Evolutionary conservation across 1,140 invertebrate genomes (phyloP), one percentile per base, ranked within the genome.

Genomic region (Drosophila pseudoobscura): DNA sequence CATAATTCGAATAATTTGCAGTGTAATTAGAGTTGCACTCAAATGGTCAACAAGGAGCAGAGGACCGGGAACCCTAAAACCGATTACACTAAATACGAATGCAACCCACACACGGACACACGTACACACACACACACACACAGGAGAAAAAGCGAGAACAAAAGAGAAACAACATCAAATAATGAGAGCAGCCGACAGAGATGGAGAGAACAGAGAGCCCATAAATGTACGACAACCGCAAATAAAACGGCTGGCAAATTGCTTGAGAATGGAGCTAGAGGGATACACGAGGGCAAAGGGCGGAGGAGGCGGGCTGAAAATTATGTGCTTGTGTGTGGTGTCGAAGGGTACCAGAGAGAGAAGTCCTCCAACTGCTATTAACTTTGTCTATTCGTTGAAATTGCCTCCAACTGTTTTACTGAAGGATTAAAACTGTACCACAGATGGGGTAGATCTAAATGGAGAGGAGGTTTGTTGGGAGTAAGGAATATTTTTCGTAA

Each of bases 211-310:
- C 31, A 53, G 24, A 45, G 39, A 55, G 71, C 44, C 71, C 75
- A 71, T 85, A 77, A 85, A 85, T 85, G 80, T 87, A 78, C 80
- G 61, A 87, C 82, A 85, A 85, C 80, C 82, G 82, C 80, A 85
- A 85, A 85, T 85, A 85, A 87, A 87, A 87, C 80, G 82, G 78
- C 65, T 78, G 65, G 83, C 83, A 87, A 87, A 88, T 88, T 87
- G 82, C 55, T 82, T 51, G 45, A 63, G 49, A 44, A 56, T 54
- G 46, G 50, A 69, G 62, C 51, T 55, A 5, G 4, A 15, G n/a
- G 46, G 51, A 50, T 17, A 31, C 44, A 20, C 43, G 15, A 41
- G 44, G 26, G 9, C 31, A 31, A 44, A 31, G n/a, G 35, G 50
- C 9, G 35, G 15, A 3, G 11, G n/a, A 29, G 60, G 54, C n/a